phyloP scores from a whole-genome alignment of 35 echinoderm and acorn worm species.

The Holothuria glaberrima region DNA sequence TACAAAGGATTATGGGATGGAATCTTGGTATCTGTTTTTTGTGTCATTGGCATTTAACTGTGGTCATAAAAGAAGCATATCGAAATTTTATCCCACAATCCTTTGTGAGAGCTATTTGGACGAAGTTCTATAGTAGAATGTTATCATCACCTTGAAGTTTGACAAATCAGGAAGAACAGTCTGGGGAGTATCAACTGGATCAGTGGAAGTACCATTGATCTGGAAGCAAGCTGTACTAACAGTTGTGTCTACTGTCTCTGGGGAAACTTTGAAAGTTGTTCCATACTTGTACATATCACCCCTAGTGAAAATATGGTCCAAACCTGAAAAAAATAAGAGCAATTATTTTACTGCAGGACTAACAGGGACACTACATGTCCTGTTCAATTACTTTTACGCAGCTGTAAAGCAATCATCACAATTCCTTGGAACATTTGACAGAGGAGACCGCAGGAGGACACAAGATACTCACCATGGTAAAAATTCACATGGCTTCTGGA shows the following conservation, averaged over 20 bases:
- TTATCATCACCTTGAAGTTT: conserved; percentile 75
- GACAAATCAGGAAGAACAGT: conserved; percentile 75
- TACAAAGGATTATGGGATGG: too few species aligned
- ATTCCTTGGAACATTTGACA: too few species aligned
- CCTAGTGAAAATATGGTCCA: conserved; percentile 74
- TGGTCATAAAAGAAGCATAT: too few species aligned
- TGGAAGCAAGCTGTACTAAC: conserved; percentile 61
- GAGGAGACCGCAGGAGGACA: too few species aligned
- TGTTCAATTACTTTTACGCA: too few species aligned
- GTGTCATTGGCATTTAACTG: too few species aligned
- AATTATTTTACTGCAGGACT: not conserved
- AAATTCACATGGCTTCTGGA: conserved; percentile 61
- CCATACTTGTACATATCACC: conserved; percentile 68
- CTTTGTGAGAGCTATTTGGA: too few species aligned
- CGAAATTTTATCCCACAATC: too few species aligned
- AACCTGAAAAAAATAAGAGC: conserved; percentile 40
- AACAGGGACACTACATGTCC: too few species aligned
- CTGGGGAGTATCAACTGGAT: conserved; percentile 51
- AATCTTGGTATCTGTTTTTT: too few species aligned
- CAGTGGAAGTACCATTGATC: conserved; percentile 63
- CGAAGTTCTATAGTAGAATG: too few species aligned
- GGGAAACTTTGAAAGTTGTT: conserved; percentile 70
- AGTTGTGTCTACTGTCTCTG: conserved; percentile 39
- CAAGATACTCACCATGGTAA: conserved; percentile 75
- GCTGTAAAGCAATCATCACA: too few species aligned